Percentiles rank a stretch among this genome's conserved stretches.
These are phyloP conservation scores for Archips xylosteana DNA, from an alignment of 2,888 invertebrate species.

Conservation along the genomic window DNA sequence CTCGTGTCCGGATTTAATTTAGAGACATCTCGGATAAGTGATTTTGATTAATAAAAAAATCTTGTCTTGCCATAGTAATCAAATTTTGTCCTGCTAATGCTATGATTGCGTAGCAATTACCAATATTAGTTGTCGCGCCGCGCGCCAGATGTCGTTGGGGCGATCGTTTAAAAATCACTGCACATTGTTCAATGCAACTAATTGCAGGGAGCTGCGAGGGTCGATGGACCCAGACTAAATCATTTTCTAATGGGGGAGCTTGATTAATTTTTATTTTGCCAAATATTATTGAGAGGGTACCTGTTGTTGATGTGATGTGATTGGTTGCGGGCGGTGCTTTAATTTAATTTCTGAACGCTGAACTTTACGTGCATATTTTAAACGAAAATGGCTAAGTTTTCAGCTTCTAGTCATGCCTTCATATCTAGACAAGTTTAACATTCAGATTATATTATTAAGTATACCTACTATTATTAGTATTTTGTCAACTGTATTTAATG, in stretches of 20 bases:
- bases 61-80: conserved; percentile 25
- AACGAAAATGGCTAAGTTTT: too few relatives aligned
- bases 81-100: conserved; percentile 48
- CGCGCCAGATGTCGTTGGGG: conserved; percentile 77
- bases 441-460: background rate
- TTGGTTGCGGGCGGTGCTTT: conserved; percentile 8
- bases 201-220: conserved; percentile 83
- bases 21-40: conserved; percentile 3
- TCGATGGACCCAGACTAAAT: conserved; percentile 78
- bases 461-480: too few relatives aligned
- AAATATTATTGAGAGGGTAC: conserved; percentile 40
- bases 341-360: background rate
- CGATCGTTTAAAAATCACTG: conserved; percentile 85
- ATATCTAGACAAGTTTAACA: too few relatives aligned
- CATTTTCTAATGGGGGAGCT: conserved; percentile 76
- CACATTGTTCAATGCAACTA: conserved; percentile 84
- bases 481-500: too few relatives aligned
- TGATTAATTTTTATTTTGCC: conserved; percentile 47
- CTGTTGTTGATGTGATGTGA: conserved; percentile 38
- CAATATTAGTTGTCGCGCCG: conserved; percentile 72
- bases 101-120: conserved; percentile 72
- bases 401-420: too few relatives aligned
- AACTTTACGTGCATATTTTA: background rate
- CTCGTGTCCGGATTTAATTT: conserved; percentile 54
- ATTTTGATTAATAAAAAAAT: conserved; percentile 4